Evolutionary conservation across 2,113 vertebrate species (phyloP).

Genomic region (Actinemys pallida): DNA sequence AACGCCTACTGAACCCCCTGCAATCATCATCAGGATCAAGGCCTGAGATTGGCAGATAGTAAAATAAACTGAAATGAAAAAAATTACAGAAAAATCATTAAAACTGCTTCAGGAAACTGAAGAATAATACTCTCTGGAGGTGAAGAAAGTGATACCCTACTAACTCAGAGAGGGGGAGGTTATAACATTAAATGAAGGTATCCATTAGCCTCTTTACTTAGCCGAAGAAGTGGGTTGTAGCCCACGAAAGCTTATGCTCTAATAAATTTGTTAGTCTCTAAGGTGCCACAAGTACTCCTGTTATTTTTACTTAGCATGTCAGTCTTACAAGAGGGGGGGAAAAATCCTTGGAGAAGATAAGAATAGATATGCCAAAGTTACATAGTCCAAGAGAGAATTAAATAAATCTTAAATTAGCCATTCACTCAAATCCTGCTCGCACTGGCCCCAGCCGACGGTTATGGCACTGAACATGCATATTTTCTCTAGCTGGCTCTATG

Average conservation of each 20-base stretch:
- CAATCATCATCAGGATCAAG: neutral
- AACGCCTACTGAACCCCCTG: neutral
- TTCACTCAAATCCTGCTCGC: neutral
- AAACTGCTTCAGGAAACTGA: neutral
- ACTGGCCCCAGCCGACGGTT: neutral
- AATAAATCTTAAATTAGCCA: neutral
- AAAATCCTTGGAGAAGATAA: constrained; percentile 1
- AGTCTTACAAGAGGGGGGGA: neutral
- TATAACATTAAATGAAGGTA: neutral
- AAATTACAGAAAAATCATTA: neutral
- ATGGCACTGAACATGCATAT: neutral
- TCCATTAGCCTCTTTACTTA: neutral
- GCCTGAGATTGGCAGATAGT: neutral
- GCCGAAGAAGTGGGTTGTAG: too few relatives aligned
- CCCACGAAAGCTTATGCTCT: too few relatives aligned
- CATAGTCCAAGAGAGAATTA: neutral
- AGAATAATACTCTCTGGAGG: neutral
- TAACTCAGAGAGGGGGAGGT: neutral
- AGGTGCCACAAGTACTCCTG: too few relatives aligned
- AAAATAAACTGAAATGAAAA: neutral
- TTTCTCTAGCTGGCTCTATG: constrained; percentile 17
- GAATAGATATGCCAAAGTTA: neutral
- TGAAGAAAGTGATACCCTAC: neutral
- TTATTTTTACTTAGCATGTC: constrained; percentile 12
- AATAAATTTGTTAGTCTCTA: too few relatives aligned